These are phyloP conservation scores for Myripristis murdjan DNA, from an alignment of 2,797 vertebrate genomes.

Conservation along the genomic window DNA sequence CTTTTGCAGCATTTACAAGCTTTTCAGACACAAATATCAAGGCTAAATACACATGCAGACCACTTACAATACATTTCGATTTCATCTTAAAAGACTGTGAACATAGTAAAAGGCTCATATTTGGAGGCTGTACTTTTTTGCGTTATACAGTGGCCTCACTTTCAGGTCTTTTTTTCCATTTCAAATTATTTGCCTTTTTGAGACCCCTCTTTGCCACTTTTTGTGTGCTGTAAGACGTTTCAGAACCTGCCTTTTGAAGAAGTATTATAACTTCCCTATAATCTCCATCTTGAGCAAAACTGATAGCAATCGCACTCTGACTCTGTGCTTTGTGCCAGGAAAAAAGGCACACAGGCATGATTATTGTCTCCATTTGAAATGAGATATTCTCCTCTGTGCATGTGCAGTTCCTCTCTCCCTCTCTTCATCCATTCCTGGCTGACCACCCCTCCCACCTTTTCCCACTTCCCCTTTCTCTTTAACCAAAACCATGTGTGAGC, in stretches of 20 bases:
- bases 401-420: slow-evolving; percentile 67
- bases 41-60: too few relatives aligned
- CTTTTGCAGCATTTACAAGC: too few relatives aligned
- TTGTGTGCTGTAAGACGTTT: neutral
- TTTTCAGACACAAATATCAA: too few relatives aligned
- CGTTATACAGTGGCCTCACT: too few relatives aligned
- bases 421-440: slow-evolving; percentile 60
- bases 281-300: slow-evolving; percentile 8
- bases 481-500: slow-evolving; percentile 88
- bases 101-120: neutral
- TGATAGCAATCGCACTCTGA: slow-evolving; percentile 44
- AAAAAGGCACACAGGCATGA: slow-evolving; percentile 49
- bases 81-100: neutral
- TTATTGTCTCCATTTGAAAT: slow-evolving; percentile 69
- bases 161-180: too few relatives aligned
- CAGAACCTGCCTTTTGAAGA: slow-evolving; percentile 1
- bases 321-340: slow-evolving; percentile 31
- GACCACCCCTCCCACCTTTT: slow-evolving; percentile 36
- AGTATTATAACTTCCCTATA: neutral
- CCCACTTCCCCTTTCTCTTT: slow-evolving; percentile 65
- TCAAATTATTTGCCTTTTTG: too few relatives aligned
- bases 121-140: too few relatives aligned
- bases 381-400: slow-evolving; percentile 65
- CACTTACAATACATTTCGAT: too few relatives aligned
- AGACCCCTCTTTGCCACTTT: too few relatives aligned